Evolutionary conservation across 2,888 invertebrate species (phyloP).

Genomic region (Clitarchus hookeri): DNA sequence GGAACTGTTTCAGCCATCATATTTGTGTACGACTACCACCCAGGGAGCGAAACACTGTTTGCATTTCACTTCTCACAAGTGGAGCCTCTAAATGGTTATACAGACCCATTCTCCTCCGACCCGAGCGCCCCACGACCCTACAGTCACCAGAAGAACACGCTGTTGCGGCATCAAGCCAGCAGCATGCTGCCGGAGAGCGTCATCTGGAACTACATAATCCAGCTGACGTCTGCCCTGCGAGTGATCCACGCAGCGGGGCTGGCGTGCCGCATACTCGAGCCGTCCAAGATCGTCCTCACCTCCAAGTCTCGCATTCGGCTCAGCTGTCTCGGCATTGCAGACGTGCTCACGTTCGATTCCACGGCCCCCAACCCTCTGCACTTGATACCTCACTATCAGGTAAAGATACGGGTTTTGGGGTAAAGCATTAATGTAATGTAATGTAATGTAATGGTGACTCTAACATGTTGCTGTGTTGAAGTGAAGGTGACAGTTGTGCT

Average conservation of each 20-base stretch:
- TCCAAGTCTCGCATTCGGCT: constrained; percentile 76
- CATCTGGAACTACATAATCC: constrained; percentile 95
- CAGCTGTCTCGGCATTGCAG: constrained; percentile 79
- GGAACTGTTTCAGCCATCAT: constrained; percentile 76
- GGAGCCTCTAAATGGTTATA: constrained; percentile 65
- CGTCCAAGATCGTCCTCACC: constrained; percentile 86
- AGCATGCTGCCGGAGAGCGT: constrained; percentile 81
- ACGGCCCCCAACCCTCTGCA: constrained; percentile 68
- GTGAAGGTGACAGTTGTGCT: no score
- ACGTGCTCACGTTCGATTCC: constrained; percentile 77
- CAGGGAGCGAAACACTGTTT: constrained; percentile 86
- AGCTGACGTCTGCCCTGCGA: constrained; percentile 90
- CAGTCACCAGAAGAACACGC: constrained; percentile 81
- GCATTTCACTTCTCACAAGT: constrained; percentile 77
- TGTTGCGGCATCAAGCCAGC: constrained; percentile 65
- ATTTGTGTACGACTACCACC: constrained; percentile 95
- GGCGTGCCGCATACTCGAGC: constrained; percentile 84
- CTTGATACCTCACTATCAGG: constrained; percentile 72
- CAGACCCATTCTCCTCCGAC: constrained; percentile 82
- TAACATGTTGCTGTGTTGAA: no score
- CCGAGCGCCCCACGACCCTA: constrained; percentile 79
- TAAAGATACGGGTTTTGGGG: constrained; percentile 37
- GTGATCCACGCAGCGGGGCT: constrained; percentile 83
- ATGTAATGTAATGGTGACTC: no score
- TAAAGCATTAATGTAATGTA: no score